These are phyloP conservation scores for Drosophila guanche DNA, from an alignment of 1,140 invertebrate species.

Conservation along the genomic window DNA sequence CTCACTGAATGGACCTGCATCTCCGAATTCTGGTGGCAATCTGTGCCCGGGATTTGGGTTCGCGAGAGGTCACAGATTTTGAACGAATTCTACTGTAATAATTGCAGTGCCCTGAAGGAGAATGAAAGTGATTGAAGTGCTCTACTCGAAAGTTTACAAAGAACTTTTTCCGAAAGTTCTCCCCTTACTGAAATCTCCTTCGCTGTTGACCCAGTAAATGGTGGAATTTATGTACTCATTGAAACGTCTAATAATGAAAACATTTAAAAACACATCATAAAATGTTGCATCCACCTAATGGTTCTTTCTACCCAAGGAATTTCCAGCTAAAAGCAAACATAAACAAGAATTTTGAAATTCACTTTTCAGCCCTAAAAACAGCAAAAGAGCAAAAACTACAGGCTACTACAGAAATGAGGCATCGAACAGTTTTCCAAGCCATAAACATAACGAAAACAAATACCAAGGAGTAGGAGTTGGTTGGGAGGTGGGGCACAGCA, in stretches of 20 bases:
- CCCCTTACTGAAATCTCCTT: background rate
- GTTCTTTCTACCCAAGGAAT: conserved; percentile 13
- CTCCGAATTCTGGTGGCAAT: conserved; percentile 40
- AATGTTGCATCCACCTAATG: conserved; percentile 24
- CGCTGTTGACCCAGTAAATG: conserved; percentile 67
- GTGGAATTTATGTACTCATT: conserved; percentile 70
- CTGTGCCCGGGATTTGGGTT: conserved; percentile 42
- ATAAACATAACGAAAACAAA: conserved; percentile 58
- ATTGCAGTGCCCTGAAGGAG: conserved; percentile 1
- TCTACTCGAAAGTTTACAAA: background rate
- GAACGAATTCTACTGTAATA: conserved; percentile 8
- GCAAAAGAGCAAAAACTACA: conserved; percentile 39
- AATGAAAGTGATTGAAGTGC: conserved; percentile 17
- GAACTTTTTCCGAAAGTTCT: conserved; percentile 17
- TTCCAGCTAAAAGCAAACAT: conserved; percentile 64
- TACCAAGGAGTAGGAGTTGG: conserved; percentile 12
- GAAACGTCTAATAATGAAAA: conserved; percentile 71
- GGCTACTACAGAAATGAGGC: conserved; percentile 48
- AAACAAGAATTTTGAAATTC: conserved; percentile 67
- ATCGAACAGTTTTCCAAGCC: conserved; percentile 63
- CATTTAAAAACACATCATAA: conserved; percentile 80
- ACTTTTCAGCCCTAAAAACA: conserved; percentile 39
- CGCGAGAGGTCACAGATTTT: conserved; percentile 35
- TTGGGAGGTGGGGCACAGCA: conserved; percentile 31
- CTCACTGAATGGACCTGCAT: conserved; percentile 70